phyloP scores from a whole-genome alignment of 2,113 vertebrate species.

The Craseonycteris thonglongyai region DNA sequence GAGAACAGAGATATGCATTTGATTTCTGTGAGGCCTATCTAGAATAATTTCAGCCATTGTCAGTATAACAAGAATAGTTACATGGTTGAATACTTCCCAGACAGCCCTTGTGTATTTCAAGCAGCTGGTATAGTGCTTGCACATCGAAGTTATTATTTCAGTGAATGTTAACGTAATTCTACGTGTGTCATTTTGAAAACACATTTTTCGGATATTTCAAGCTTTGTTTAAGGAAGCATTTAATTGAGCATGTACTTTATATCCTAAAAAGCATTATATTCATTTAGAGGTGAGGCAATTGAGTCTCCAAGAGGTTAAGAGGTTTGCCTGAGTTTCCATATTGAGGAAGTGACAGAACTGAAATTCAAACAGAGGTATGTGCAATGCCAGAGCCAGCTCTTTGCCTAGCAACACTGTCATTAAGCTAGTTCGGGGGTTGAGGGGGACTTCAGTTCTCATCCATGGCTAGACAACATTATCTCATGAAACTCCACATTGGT shows the following conservation, averaged over 20 bases:
- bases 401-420: background rate
- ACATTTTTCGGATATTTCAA: background rate
- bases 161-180: background rate
- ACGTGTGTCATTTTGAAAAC: background rate
- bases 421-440: background rate
- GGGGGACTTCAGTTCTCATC: background rate
- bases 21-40: too few relatives aligned
- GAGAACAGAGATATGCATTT: background rate
- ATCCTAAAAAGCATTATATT: background rate
- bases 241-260: background rate
- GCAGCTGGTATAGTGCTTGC: background rate
- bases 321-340: background rate
- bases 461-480: background rate
- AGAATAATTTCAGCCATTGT: too few relatives aligned
- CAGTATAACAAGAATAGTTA: too few relatives aligned
- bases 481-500: background rate
- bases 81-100: too few relatives aligned
- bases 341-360: background rate
- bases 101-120: background rate
- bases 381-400: background rate
- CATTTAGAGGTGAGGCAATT: background rate
- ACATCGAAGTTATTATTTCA: background rate
- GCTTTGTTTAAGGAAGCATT: background rate
- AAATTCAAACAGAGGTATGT: background rate
- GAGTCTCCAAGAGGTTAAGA: background rate